Evolutionary conservation across 2,113 vertebrate species (phyloP).

Genomic region (Trichomycterus rosablanca): DNA sequence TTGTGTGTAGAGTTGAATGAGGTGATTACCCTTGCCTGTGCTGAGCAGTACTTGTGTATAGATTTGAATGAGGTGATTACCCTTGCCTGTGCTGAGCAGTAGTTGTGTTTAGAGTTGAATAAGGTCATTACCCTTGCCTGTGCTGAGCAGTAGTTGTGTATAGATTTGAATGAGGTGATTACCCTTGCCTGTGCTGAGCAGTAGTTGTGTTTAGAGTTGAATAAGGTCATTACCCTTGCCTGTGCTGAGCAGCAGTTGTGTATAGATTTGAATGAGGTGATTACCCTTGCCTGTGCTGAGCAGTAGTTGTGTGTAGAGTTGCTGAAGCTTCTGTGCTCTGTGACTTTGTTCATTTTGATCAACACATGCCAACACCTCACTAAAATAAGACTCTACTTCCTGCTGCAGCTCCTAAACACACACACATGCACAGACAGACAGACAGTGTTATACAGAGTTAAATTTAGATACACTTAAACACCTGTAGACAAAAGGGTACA

Average conservation of each 20-base stretch:
- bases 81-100: too few species aligned
- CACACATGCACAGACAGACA: conserved; percentile 33
- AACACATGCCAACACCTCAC: conserved; percentile 70
- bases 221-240: conserved; percentile 60
- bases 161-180: not conserved
- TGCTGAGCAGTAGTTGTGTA: too few species aligned
- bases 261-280: not conserved
- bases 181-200: conserved; percentile 61
- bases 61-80: too few species aligned
- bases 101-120: too few species aligned
- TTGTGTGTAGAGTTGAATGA: too few species aligned
- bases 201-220: conserved; percentile 70
- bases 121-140: too few species aligned
- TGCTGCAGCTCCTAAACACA: conserved; percentile 66
- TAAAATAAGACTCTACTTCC: conserved; percentile 73
- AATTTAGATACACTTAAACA: too few species aligned
- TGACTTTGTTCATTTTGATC: conserved; percentile 55
- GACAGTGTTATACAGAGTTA: conserved; percentile 29
- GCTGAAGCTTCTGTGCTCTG: conserved; percentile 61
- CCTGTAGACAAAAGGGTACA: too few species aligned
- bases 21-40: too few species aligned
- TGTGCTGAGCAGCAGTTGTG: too few species aligned
- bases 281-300: conserved; percentile 57
- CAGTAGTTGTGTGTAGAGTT: conserved; percentile 71
- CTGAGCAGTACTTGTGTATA: too few species aligned